Evolutionary conservation across 2,888 invertebrate species (phyloP).

Genomic region (Andricus curvator): DNA sequence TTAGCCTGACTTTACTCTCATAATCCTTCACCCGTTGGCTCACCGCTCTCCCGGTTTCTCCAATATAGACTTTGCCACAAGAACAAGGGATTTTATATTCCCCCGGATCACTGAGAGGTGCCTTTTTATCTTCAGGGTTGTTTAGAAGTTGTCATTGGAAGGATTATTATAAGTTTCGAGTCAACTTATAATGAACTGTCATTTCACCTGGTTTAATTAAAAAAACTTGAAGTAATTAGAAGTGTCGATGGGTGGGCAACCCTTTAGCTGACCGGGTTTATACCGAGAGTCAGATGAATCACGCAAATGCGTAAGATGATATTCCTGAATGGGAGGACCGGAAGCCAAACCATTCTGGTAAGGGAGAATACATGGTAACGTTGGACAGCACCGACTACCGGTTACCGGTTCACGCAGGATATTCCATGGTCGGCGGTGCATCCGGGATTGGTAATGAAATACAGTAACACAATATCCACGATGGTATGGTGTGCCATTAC

Average conservation of each 20-base stretch:
- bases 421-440: conserved; percentile 62
- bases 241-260: background rate
- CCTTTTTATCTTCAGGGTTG: too few relatives aligned
- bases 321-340: conserved; percentile 68
- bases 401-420: conserved; percentile 58
- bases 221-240: background rate
- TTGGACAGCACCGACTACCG: conserved; percentile 47
- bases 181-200: too few relatives aligned
- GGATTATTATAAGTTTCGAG: background rate
- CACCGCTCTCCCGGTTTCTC: too few relatives aligned
- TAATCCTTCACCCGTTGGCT: too few relatives aligned
- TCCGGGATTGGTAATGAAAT: conserved; percentile 74
- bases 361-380: conserved; percentile 61
- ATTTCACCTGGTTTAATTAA: background rate
- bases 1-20: too few relatives aligned
- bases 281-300: conserved; percentile 40
- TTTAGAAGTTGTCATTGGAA: background rate
- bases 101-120: too few relatives aligned
- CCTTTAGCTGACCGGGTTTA: background rate
- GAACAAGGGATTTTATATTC: too few relatives aligned
- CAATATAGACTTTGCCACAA: too few relatives aligned
- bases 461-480: conserved; percentile 75
- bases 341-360: conserved; percentile 66
- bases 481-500: conserved; percentile 73
- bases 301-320: conserved; percentile 66